Conservation (phyloP, 1,140 invertebrate genomes). For the Ladona fulva region DNA sequence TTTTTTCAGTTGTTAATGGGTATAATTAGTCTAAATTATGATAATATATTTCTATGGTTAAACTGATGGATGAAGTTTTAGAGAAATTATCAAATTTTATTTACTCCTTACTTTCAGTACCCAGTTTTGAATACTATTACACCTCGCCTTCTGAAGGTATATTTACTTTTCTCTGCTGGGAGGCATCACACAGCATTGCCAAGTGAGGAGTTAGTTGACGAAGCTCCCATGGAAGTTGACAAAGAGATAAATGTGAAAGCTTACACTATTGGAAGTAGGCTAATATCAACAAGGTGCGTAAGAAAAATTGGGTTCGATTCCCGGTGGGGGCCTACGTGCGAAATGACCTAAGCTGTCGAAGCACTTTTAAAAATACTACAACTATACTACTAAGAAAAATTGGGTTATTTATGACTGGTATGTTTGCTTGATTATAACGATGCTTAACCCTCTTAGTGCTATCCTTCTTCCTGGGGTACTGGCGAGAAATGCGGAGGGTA, state of each 20-base stretch:
- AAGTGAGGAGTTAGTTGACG: background rate
- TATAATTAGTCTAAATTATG: too few relatives aligned
- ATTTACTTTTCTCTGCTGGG: conserved; percentile 66
- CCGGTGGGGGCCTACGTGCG: too few relatives aligned
- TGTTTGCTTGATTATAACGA: too few relatives aligned
- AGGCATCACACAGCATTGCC: conserved; percentile 37
- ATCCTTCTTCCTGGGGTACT: too few relatives aligned
- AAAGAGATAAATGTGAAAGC: conserved; percentile 18
- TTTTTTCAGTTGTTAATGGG: too few relatives aligned
- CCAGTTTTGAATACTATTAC: conserved; percentile 64
- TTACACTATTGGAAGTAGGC: conserved; percentile 37
- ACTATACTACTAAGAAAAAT: too few relatives aligned
- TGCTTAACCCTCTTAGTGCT: too few relatives aligned
- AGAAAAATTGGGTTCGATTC: conserved; percentile 5
- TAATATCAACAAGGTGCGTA: conserved; percentile 52
- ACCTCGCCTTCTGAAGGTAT: conserved; percentile 72
- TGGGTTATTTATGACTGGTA: too few relatives aligned
- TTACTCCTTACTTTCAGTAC: conserved; percentile 42
- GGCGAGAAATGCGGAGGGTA: too few relatives aligned
- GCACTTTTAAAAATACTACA: too few relatives aligned
- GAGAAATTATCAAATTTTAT: background rate
- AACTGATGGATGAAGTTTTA: background rate
- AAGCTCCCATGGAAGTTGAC: conserved; percentile 21
- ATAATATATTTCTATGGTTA: too few relatives aligned
- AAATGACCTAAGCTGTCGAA: too few relatives aligned